These are phyloP conservation scores for Chaunax sp. DNA, from an alignment of 2,797 vertebrate genomes.

Conservation along the genomic window DNA sequence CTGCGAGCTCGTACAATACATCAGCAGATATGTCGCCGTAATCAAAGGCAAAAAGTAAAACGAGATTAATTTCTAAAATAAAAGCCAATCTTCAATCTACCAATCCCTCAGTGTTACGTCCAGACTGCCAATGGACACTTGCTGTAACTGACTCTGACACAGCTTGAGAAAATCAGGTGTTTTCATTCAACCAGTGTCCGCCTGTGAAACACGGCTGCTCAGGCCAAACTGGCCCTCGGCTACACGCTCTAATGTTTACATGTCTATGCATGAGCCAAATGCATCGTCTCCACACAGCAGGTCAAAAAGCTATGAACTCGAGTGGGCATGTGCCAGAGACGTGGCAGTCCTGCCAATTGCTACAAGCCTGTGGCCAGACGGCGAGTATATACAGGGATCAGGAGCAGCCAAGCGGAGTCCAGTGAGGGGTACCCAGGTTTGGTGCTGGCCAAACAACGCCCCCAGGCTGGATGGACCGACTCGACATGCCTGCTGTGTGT, in stretches of 20 bases:
- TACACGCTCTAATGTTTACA: slow-evolving; percentile 62
- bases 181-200: slow-evolving; percentile 66
- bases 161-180: slow-evolving; percentile 79
- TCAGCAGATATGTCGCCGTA: too few species aligned
- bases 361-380: slow-evolving; percentile 76
- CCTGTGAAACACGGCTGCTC: slow-evolving; percentile 69
- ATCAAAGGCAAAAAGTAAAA: neutral
- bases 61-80: neutral
- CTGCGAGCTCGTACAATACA: too few species aligned
- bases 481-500: slow-evolving; percentile 41
- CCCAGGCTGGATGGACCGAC: slow-evolving; percentile 77
- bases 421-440: slow-evolving; percentile 63
- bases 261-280: slow-evolving; percentile 58
- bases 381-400: slow-evolving; percentile 59
- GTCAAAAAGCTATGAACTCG: slow-evolving; percentile 73
- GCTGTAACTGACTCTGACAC: slow-evolving; percentile 52
- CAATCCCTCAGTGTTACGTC: too few species aligned
- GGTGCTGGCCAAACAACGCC: slow-evolving; percentile 79
- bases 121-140: slow-evolving; percentile 58
- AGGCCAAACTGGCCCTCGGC: slow-evolving; percentile 77
- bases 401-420: slow-evolving; percentile 75
- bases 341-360: slow-evolving; percentile 65
- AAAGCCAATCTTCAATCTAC: too few species aligned
- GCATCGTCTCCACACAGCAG: slow-evolving; percentile 52
- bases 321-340: slow-evolving; percentile 63